Percentiles rank a stretch among this genome's conserved stretches.
These are phyloP conservation scores for Forbesichthys agassizii DNA, from an alignment of 2,113 vertebrate genomes.

Conservation along the genomic window DNA sequence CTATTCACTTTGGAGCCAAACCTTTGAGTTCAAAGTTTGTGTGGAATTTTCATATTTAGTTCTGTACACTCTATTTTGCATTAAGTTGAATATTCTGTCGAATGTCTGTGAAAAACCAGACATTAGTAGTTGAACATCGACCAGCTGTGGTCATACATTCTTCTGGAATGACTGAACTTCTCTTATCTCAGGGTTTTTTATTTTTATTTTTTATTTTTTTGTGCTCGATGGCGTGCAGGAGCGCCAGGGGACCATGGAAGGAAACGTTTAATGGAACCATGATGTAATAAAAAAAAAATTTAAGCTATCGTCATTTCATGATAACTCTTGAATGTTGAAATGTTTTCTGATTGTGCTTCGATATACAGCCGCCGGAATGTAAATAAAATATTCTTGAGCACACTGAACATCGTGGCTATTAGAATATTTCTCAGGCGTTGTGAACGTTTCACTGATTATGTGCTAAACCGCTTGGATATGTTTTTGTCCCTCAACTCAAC, in stretches of 20 bases:
- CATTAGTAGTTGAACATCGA: conserved; percentile 50
- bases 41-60: conserved; percentile 27
- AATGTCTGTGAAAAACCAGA: conserved; percentile 33
- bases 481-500: not conserved
- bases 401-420: too few species aligned
- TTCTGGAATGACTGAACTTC: conserved; percentile 58
- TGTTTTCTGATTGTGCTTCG: conserved; percentile 6
- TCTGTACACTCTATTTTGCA: conserved; percentile 13
- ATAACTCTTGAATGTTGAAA: conserved; percentile 54
- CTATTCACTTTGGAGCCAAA: conserved; percentile 19
- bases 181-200: conserved; percentile 63
- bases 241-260: conserved; percentile 57
- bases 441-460: too few species aligned
- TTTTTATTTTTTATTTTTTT: conserved; percentile 41
- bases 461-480: too few species aligned
- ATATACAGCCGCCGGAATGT: not conserved
- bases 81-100: conserved; percentile 63
- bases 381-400: too few species aligned
- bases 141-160: conserved; percentile 65
- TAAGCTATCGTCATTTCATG: conserved; percentile 59
- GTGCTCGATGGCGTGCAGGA: conserved; percentile 42
- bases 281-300: conserved; percentile 59
- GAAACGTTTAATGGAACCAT: conserved; percentile 69
- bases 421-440: too few species aligned
- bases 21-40: conserved; percentile 11